These are phyloP conservation scores for Aporrectodea caliginosa DNA, from an alignment of 1,140 invertebrate species.

Conservation along the genomic window DNA sequence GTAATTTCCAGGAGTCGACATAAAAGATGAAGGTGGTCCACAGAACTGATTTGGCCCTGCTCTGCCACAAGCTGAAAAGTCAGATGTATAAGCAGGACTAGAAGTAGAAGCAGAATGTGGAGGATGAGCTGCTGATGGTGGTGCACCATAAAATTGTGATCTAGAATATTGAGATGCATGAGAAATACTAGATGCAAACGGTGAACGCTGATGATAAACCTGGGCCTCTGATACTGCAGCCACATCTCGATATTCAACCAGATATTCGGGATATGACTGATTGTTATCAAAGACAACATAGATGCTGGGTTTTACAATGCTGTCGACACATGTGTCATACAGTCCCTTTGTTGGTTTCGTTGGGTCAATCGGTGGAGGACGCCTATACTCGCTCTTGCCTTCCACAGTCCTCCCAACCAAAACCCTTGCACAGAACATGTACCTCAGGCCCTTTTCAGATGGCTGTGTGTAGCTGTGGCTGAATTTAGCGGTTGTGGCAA, in stretches of 20 bases:
- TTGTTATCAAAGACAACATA: neutral
- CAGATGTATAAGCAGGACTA: too few species aligned
- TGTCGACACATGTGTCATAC: neutral
- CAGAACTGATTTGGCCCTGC: too few species aligned
- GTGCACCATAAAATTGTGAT: too few species aligned
- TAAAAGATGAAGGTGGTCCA: too few species aligned
- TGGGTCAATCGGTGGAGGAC: neutral
- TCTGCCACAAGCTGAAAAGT: too few species aligned
- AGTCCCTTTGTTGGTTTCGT: neutral
- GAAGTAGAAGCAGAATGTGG: too few species aligned
- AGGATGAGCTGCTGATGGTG: too few species aligned
- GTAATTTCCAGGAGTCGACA: too few species aligned
- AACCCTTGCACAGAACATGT: neutral
- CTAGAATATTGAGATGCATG: too few species aligned
- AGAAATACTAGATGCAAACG: too few species aligned
- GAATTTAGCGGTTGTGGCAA: neutral
- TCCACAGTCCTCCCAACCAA: neutral
- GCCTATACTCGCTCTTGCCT: neutral
- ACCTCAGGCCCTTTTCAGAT: neutral
- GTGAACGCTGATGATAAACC: too few species aligned
- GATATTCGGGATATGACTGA: neutral
- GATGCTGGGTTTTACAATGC: neutral
- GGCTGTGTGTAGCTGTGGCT: neutral
- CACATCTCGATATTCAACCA: neutral
- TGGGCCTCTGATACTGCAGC: too few species aligned